Base-by-base conservation (phyloP, 2,797 vertebrate species). In the Gymnodraco acuticeps region DNA sequence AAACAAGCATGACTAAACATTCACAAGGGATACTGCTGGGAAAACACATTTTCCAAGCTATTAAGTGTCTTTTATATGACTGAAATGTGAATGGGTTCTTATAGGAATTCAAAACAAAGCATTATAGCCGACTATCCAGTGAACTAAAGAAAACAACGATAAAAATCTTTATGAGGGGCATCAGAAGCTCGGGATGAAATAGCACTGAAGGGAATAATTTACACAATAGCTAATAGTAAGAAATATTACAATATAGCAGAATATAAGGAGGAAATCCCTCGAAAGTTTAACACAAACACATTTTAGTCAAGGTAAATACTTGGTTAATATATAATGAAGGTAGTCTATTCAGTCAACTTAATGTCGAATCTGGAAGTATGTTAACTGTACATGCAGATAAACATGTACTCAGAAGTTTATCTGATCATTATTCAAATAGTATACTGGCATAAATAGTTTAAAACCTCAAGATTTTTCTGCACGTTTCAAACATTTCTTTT, bases 1-100 rank as follows among this genome's bases (percentile, higher is more conserved):
- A 91, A 88, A 88, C 87, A 89, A 87, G 77, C 83, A 85, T 80
- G 85, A 87, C 88, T 91, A 87, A 90, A 91, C 86, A 89, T 89
- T 89, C 80, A 84, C 82, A 78, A 60, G 81, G 70, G 85, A 84
- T 77, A 74, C 85, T 83, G 85, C 81, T 78, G 81, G 68, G 72
- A 88, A 86, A 92, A 90, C 70, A 81, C 86, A 91, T 92, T 89
- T 87, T 87, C 85, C 73, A 46, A 91, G 88, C 84, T 89, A 86
- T 90, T 89, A 90, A 90, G 82, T 88, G 83, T 75, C 83, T 88
- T 82, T 77, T 88, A 90, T 88, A 80, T 58, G 69, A 67, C 54
- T 87, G 81, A 89, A 80, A 87, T 84, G 77, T 82, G 66, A 88
- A 83, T 43, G 74, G 64, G 65, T 56, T 81, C 82, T 88, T 89